These are phyloP conservation scores for Caranx melampygus DNA, from an alignment of 2,113 vertebrate species.

Conservation along the genomic window DNA sequence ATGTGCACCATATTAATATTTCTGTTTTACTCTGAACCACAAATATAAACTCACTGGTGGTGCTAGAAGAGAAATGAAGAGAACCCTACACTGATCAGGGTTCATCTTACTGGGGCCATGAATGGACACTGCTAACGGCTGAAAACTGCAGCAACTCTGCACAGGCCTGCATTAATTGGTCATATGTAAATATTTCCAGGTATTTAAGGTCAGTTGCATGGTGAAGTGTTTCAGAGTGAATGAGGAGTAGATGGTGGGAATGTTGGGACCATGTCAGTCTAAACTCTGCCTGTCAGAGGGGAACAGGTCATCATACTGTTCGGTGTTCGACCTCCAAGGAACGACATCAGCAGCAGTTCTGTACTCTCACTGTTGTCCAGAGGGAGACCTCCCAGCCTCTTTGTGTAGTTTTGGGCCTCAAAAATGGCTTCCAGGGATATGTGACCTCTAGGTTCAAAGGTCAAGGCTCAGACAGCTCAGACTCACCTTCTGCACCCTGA, in stretches of 20 bases:
- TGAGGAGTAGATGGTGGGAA: constrained; percentile 9
- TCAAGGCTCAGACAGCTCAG: constrained; percentile 58
- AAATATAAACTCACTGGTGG: too few relatives aligned
- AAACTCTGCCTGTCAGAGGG: background rate
- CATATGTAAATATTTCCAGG: too few relatives aligned
- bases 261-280: background rate
- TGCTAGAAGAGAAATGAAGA: too few relatives aligned
- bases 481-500: constrained; percentile 67
- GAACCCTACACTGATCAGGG: too few relatives aligned
- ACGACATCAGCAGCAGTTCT: constrained; percentile 19
- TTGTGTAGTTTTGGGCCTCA: constrained; percentile 38
- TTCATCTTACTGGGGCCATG: too few relatives aligned
- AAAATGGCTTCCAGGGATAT: constrained; percentile 72
- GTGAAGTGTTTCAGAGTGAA: background rate
- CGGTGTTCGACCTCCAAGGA: constrained; percentile 24
- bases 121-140: too few relatives aligned
- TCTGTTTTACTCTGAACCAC: too few relatives aligned
- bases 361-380: constrained; percentile 32
- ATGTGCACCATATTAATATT: too few relatives aligned
- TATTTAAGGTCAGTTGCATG: too few relatives aligned
- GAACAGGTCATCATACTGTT: background rate
- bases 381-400: constrained; percentile 49
- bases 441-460: constrained; percentile 62
- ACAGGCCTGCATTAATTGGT: too few relatives aligned
- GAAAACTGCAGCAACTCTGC: too few relatives aligned